Percentiles rank a stretch among this genome's conserved stretches.
Conservation (phyloP, 2,888 invertebrate genomes). For the Heliconius ethilla region DNA sequence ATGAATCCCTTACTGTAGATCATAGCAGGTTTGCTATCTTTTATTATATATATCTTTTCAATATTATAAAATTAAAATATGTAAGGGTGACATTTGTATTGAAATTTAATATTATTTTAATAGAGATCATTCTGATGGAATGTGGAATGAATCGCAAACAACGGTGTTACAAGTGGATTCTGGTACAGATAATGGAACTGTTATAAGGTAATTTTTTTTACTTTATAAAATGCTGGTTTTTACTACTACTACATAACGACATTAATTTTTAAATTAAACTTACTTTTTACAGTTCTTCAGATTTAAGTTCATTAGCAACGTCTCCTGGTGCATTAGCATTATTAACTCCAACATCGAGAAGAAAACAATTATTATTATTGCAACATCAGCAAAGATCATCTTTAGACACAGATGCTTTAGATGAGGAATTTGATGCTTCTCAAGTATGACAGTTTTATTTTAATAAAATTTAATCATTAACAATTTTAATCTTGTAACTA, state of each 20-base stretch:
- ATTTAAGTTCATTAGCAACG: conserved; percentile 78
- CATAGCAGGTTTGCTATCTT: conserved; percentile 74
- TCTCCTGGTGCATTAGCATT: conserved; percentile 82
- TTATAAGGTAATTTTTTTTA: conserved; percentile 70
- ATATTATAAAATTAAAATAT: neutral
- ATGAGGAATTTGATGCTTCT: conserved; percentile 86
- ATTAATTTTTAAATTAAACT: neutral
- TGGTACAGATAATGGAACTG: conserved; percentile 84
- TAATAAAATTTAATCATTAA: neutral
- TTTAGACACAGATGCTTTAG: conserved; percentile 91
- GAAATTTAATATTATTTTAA: conserved; percentile 40
- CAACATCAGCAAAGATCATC: conserved; percentile 94
- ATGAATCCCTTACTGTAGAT: conserved; percentile 91
- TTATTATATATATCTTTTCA: neutral
- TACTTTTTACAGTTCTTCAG: conserved; percentile 68
- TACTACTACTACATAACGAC: neutral
- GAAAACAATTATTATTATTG: conserved; percentile 88
- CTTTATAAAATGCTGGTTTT: neutral
- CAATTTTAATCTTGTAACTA: no score
- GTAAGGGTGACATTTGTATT: neutral
- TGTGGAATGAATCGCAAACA: conserved; percentile 95
- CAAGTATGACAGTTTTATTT: conserved; percentile 64
- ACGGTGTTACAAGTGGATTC: conserved; percentile 90
- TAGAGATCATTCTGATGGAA: conserved; percentile 92
- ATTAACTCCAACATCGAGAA: conserved; percentile 89